Conservation (phyloP, 2,113 vertebrate genomes). For the Oncorhynchus nerka region DNA sequence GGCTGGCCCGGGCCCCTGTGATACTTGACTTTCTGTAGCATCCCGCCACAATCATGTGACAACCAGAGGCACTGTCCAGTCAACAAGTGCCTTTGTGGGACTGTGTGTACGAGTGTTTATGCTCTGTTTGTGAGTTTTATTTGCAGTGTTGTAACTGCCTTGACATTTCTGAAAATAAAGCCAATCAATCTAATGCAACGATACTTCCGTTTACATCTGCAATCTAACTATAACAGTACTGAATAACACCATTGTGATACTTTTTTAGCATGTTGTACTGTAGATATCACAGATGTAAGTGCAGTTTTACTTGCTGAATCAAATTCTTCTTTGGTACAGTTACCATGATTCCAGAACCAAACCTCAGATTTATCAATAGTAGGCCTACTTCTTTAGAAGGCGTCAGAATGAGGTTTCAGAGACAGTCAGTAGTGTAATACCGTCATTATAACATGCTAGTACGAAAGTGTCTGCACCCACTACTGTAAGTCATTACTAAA, state of each 20-base stretch:
- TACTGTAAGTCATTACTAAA: no score
- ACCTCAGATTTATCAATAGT: no score
- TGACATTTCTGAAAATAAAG: slow-evolving; percentile 5
- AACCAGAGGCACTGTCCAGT: not conserved
- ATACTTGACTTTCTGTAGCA: not conserved
- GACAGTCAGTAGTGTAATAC: no score
- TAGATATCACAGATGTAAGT: no score
- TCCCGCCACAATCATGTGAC: not conserved
- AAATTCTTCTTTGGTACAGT: no score
- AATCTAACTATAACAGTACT: not conserved
- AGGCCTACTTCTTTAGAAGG: no score
- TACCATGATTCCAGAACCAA: no score
- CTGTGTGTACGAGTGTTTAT: slow-evolving; percentile 1
- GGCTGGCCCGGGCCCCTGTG: slow-evolving; percentile 45
- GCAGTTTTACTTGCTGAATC: no score
- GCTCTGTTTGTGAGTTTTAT: not conserved
- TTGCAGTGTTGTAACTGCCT: not conserved
- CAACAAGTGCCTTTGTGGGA: not conserved
- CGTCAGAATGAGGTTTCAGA: no score
- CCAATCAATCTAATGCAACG: not conserved
- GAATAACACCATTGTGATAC: not conserved
- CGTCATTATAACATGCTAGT: no score
- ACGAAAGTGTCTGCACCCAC: no score
- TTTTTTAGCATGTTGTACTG: no score
- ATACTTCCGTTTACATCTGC: not conserved